Evolutionary conservation across 2,113 vertebrate species (phyloP), one percentile per base, ranked within the genome.

Genomic region (Clarias batrachus): DNA sequence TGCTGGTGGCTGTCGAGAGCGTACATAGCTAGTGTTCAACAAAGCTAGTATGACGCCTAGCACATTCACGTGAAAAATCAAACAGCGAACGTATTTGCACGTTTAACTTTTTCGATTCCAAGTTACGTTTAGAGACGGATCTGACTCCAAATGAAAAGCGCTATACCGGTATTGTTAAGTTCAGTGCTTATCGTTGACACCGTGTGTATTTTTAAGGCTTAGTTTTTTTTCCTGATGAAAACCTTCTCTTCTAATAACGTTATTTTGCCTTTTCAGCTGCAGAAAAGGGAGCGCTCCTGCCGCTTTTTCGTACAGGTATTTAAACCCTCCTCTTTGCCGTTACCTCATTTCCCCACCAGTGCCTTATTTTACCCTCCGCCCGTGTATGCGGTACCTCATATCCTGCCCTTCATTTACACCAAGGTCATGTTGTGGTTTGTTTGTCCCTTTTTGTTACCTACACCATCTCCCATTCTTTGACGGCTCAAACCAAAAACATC

Each of bases 261-360:
- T 94, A 94, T 94, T 92, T 92, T 83, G 95, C 94, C 94, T 94
- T 95, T 96, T 82, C 97, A 99, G 98, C 97, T 99, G 95, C 98
- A 99, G 97, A 99, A 99, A 96, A 95, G 98, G 94, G 98, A 99
- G 91, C 97, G 97, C 89, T 99, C 97, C 90, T 99, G 98, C 96
- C 97, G 98, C 92, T 97, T 97, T 94, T 99, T 99, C 94, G 96
- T 99, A 92, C 98, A 99, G 98, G 98, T 99, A 99, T 93, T 94
- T 92, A 82, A 76, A 90, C 13, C 59, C n/a, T 56, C 74, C 30
- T 52, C 59, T 33, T 71, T 68, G 23, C 59, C 78, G 71, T 65
- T 81, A 71, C 11, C 30, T 37, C 48, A 27, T 65, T 33, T 48
- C 76, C 41, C 41, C 41, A 17, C 73, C 30, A 62, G 30, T 14